Evolutionary conservation across 2,888 invertebrate genomes (phyloP).

Genomic region (Augochlorella aurata): DNA sequence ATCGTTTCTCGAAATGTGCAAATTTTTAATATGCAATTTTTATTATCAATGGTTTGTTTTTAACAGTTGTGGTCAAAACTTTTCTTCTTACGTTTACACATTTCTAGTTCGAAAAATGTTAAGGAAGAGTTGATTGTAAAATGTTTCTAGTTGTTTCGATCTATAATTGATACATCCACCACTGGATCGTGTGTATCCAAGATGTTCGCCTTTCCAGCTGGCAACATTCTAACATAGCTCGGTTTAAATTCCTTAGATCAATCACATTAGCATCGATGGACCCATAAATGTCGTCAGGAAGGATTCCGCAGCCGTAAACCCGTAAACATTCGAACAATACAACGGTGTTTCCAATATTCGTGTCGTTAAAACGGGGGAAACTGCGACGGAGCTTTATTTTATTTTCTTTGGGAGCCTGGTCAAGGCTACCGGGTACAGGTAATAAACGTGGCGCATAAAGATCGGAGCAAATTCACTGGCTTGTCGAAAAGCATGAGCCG

Average conservation of each 20-base stretch:
- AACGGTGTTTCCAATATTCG: slow-evolving; percentile 42
- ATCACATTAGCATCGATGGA: slow-evolving; percentile 22
- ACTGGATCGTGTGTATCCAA: too few relatives aligned
- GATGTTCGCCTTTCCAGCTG: too few relatives aligned
- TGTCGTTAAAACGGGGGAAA: slow-evolving; percentile 53
- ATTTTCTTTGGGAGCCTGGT: slow-evolving; percentile 38
- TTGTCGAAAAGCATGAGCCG: neutral
- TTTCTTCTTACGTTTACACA: too few relatives aligned
- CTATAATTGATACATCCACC: too few relatives aligned
- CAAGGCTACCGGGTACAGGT: slow-evolving; percentile 32
- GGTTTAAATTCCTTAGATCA: slow-evolving; percentile 21
- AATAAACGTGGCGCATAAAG: slow-evolving; percentile 55
- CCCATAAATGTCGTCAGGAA: slow-evolving; percentile 38
- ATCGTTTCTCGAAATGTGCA: too few relatives aligned
- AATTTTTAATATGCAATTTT: too few relatives aligned
- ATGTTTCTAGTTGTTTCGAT: too few relatives aligned
- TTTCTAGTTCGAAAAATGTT: too few relatives aligned
- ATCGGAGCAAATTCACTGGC: slow-evolving; percentile 41
- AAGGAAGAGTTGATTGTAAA: too few relatives aligned
- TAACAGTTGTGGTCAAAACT: too few relatives aligned
- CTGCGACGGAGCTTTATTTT: slow-evolving; percentile 40
- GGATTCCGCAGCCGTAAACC: slow-evolving; percentile 37
- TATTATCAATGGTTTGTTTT: too few relatives aligned
- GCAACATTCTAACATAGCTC: neutral
- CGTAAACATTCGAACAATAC: slow-evolving; percentile 55